Base-by-base conservation (phyloP, 2,113 vertebrate genomes). In the Xerus inauris region DNA sequence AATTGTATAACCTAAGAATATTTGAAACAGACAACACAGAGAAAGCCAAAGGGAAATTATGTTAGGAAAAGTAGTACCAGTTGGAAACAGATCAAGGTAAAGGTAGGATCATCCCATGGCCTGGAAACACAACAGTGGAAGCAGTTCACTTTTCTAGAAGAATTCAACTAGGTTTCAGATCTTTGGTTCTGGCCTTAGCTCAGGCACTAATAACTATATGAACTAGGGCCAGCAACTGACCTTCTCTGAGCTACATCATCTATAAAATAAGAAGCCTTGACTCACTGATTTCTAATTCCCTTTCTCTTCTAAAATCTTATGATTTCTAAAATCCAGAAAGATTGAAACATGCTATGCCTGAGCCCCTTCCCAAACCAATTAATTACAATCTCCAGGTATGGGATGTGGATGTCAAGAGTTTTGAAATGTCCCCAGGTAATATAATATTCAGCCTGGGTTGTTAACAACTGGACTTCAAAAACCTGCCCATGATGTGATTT, bases 261-360 rank as follows among this genome's bases (percentile, higher is more conserved):
- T 83, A 17, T 17, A 89, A 40, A 88, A 42, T 11, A 84, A 65
- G 19, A 88, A 28, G 30, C 62, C 16, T 49, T 87, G 17, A 30
- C 20, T 83, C 45, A 38, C 38, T 95, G 35, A 76, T 71, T 87
- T 92, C 24, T 47, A 91, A 87, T 90, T 82, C 14, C 32, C 11
- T 45, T 73, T 47, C 3, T 73, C n/a, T 85, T 86, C 38, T 94
- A 91, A 86, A 94, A 67, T 85, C 30, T 2, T 51, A 0, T 45
- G 24, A 38, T 90, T 96, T 87, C 84, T 87, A 92, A 96, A 92
- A 72, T 71, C 51, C 5, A 28, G 22, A 72, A 82, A 85, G 9
- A 72, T 62, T 79, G 73, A 94, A 94, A 73, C 38, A 67, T 85
- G 28, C 38, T 85, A 8, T 65, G 40, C 3, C 30, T 59, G 30